Conservation (phyloP, 2,113 vertebrate genomes). For the Tinamus guttatus region DNA sequence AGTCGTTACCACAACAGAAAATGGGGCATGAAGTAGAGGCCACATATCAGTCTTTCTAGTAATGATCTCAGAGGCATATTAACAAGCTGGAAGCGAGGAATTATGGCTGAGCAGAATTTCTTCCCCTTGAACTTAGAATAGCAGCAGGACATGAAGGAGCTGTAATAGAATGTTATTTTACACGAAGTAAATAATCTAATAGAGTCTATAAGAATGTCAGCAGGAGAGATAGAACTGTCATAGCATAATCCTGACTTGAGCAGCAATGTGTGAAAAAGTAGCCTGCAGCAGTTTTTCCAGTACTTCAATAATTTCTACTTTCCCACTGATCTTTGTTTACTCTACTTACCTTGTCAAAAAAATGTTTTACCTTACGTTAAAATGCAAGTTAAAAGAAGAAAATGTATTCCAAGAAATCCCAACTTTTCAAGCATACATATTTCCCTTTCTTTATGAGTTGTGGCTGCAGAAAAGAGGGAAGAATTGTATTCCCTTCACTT, state of each 20-base stretch:
- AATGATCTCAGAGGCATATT: conserved; percentile 60
- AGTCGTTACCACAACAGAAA: conserved; percentile 51
- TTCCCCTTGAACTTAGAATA: conserved; percentile 73
- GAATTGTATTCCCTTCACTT: conserved; percentile 24
- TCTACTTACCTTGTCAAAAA: conserved; percentile 70
- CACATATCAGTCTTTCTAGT: conserved; percentile 58
- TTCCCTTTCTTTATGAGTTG: conserved; percentile 36
- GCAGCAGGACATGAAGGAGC: conserved; percentile 74
- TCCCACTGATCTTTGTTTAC: conserved; percentile 70
- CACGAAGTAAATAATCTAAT: conserved; percentile 82
- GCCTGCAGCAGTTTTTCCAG: conserved; percentile 75
- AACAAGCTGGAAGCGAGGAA: conserved; percentile 54
- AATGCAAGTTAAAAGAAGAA: conserved; percentile 55
- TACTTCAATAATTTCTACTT: conserved; percentile 72
- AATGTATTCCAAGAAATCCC: conserved; percentile 51
- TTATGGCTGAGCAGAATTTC: conserved; percentile 62
- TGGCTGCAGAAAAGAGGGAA: conserved; percentile 2
- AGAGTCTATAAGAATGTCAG: conserved; percentile 77
- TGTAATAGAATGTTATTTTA: conserved; percentile 81
- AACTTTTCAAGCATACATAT: conserved; percentile 13
- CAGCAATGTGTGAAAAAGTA: conserved; percentile 77
- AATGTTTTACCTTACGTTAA: conserved; percentile 63
- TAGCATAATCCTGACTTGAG: conserved; percentile 74
- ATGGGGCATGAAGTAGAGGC: conserved; percentile 66
- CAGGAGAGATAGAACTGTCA: conserved; percentile 79